Evolutionary conservation across 1,140 invertebrate genomes (phyloP).

Genomic region (Bombus soroeensis): DNA sequence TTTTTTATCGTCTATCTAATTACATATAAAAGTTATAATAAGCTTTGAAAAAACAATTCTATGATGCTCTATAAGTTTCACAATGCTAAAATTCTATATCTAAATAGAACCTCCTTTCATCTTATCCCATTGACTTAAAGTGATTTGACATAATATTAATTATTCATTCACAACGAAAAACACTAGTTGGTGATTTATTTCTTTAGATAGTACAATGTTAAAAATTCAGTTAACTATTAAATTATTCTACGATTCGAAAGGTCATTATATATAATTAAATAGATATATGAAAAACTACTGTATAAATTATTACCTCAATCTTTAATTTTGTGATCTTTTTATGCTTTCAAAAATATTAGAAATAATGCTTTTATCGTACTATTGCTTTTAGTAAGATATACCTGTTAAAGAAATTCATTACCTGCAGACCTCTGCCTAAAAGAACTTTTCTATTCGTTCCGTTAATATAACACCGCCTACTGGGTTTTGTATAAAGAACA

Average conservation of each 20-base stretch:
- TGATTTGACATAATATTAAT: background rate
- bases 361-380: background rate
- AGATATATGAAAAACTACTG: constrained; percentile 14
- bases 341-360: constrained; percentile 22
- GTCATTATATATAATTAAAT: constrained; percentile 8
- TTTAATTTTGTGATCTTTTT: background rate
- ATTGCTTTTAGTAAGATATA: constrained; percentile 17
- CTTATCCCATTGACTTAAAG: background rate
- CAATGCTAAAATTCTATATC: background rate
- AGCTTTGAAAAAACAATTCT: background rate
- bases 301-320: constrained; percentile 28
- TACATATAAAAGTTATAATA: background rate
- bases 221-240: background rate
- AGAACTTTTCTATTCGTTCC: background rate
- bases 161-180: background rate
- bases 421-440: constrained; percentile 37
- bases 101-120: background rate
- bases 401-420: constrained; percentile 5
- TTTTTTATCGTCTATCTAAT: background rate
- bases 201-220: background rate
- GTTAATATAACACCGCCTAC: background rate
- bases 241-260: constrained; percentile 20
- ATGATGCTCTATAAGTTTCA: background rate
- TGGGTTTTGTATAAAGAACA: constrained; percentile 10
- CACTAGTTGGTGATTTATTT: background rate